Conservation (phyloP, 2,888 invertebrate species). For the Harpagoxenus sublaevis region DNA sequence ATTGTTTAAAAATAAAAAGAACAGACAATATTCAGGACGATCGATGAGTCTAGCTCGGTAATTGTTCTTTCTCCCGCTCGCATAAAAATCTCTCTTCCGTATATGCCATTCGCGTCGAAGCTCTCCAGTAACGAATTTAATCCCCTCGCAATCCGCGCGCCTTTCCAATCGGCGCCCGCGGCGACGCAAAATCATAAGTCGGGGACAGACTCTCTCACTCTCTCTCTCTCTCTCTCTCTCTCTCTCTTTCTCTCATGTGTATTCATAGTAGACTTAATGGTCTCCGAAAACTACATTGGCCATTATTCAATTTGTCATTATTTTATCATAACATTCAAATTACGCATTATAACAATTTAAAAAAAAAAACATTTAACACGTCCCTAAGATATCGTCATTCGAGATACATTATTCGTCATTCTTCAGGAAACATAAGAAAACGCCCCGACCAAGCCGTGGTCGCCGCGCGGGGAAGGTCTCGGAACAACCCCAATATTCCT, state of each 20-base stretch:
- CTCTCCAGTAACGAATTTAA: slow-evolving; percentile 62
- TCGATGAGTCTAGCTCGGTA: slow-evolving; percentile 42
- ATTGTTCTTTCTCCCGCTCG: slow-evolving; percentile 58
- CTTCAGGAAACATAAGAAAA: slow-evolving; percentile 21
- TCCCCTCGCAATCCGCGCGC: slow-evolving; percentile 59
- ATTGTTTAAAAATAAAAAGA: slow-evolving; percentile 34
- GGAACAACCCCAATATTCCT: slow-evolving; percentile 68
- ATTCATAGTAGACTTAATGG: not conserved
- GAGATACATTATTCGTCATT: slow-evolving; percentile 12
- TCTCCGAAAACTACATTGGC: not conserved
- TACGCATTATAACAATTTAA: not conserved
- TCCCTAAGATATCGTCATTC: not conserved
- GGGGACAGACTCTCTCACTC: slow-evolving; percentile 36
- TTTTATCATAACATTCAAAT: not conserved
- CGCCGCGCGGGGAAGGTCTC: slow-evolving; percentile 47
- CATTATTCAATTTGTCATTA: not conserved
- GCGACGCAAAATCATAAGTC: slow-evolving; percentile 53
- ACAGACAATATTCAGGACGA: slow-evolving; percentile 7
- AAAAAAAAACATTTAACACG: not conserved
- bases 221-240: slow-evolving; percentile 36
- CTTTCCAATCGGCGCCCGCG: slow-evolving; percentile 53
- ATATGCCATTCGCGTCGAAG: slow-evolving; percentile 56
- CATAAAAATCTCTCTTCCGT: slow-evolving; percentile 61
- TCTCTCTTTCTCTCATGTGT: slow-evolving; percentile 12
- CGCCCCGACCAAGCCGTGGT: slow-evolving; percentile 67